These are phyloP conservation scores for Lymantria monacha DNA, from an alignment of 2,888 invertebrate genomes.

Conservation along the genomic window DNA sequence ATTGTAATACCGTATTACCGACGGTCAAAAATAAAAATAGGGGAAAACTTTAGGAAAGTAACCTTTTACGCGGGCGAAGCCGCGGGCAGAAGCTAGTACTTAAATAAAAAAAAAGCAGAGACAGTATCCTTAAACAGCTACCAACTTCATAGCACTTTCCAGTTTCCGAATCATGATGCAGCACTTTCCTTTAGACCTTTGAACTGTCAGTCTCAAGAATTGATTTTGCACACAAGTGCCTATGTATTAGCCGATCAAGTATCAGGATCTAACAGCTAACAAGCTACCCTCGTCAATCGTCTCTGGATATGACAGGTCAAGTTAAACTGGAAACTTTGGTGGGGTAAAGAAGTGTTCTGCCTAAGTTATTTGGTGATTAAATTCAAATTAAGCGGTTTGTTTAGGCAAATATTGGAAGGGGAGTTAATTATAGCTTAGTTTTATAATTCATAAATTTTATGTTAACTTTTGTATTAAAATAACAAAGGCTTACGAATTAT, in stretches of 20 bases:
- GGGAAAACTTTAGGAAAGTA: too few species aligned
- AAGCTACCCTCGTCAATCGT: constrained; percentile 66
- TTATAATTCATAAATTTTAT: background rate
- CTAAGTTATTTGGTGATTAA: constrained; percentile 17
- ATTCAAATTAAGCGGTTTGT: constrained; percentile 6
- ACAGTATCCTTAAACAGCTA: too few species aligned
- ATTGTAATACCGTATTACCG: too few species aligned
- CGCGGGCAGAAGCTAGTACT: too few species aligned
- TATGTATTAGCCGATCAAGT: constrained; percentile 39
- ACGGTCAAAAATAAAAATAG: too few species aligned
- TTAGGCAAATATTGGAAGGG: background rate
- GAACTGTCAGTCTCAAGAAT: constrained; percentile 26
- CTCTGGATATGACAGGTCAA: constrained; percentile 55
- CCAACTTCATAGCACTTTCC: background rate
- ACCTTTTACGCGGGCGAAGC: too few species aligned
- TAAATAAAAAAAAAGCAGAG: too few species aligned
- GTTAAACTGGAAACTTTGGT: constrained; percentile 31
- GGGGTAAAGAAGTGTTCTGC: constrained; percentile 23
- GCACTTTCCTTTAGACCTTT: constrained; percentile 5
- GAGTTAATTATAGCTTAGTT: background rate
- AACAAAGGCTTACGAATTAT: too few species aligned
- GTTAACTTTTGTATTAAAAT: too few species aligned
- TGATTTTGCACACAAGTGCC: constrained; percentile 20
- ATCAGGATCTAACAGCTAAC: constrained; percentile 61
- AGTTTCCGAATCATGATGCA: background rate